Evolutionary conservation across 2,113 vertebrate species (phyloP), one percentile per base, ranked within the genome.

Genomic region (Hippocampus guttulatus): DNA sequence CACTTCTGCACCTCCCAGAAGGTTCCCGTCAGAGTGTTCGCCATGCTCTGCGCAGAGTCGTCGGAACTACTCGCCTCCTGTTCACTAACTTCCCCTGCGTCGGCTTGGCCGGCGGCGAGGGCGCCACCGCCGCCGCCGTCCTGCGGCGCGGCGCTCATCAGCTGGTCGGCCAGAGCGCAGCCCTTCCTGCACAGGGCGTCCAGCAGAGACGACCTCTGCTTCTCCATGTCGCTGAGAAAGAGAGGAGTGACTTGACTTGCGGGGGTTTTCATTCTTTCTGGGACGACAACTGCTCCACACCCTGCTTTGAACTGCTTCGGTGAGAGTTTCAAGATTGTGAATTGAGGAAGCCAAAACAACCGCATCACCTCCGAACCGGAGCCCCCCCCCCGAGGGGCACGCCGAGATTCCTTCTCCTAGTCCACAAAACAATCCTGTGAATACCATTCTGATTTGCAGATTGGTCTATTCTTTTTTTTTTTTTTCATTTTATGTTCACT

Each of bases 1-100:
- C 97, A 99, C 85, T 98, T 99, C 77, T 95, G 95, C 63, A 96
- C 92, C 90, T 99, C 97, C 96, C 95, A 98, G 77, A 95, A 99
- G 0, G 94, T 94, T 30, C 98, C 95, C 0, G 82, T 90, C 77
- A 99, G 87, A 41, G 85, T 85, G 75, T 94, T 93, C 5, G 90
- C 86, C 72, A 90, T 75, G 11, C 75, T 87, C 2, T 94, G 92
- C 10, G 90, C 82, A 54, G 91, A 87, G 3, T 98, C 96, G 0
- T 96, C 95, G 23, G 93, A 94, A 14, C 83, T 87, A 74, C 90
- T 90, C 76, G 93, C 91, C 27, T 79, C 66, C 11, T 94, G 93
- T 18, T 81, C 82, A 9, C 2, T 71, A 0, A 4, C 52, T 4
- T 75, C 73, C 51, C 41, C 70, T n/a, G 14, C 52, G 8, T 5